A percentile compares a stretch with the other conserved stretches of the same genome.
Conservation (phyloP, 2,888 invertebrate genomes). For the Prostheceraeus crozeri region DNA sequence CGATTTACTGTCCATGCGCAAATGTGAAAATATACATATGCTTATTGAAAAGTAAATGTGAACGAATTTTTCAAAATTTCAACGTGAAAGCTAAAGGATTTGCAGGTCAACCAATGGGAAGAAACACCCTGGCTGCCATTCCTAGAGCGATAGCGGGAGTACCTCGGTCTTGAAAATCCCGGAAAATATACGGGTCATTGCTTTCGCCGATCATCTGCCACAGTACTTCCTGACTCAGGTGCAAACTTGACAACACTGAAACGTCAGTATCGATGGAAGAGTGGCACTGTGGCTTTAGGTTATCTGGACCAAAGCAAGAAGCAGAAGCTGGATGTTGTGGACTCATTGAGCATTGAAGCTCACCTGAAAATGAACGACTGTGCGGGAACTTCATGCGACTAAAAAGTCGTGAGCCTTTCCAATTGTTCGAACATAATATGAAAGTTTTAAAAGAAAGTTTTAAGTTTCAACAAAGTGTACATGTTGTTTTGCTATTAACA, state of each 20-base stretch:
- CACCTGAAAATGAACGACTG: too few species aligned
- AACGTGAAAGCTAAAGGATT: slow-evolving; percentile 2
- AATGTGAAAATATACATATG: too few species aligned
- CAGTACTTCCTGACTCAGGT: slow-evolving; percentile 11
- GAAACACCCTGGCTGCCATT: slow-evolving; percentile 1
- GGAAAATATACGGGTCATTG: not conserved
- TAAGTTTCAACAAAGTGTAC: too few species aligned
- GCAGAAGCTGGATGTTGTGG: slow-evolving; percentile 4
- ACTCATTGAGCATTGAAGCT: too few species aligned
- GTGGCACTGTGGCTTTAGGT: not conserved
- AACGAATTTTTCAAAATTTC: slow-evolving; percentile 14
- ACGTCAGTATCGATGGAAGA: slow-evolving; percentile 16
- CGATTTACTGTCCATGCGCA: slow-evolving; percentile 13
- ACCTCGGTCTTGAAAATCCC: not conserved
- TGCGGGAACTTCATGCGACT: too few species aligned
- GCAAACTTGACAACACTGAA: not conserved
- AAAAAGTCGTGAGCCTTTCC: too few species aligned
- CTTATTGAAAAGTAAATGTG: too few species aligned
- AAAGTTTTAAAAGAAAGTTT: too few species aligned
- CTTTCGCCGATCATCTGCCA: slow-evolving; percentile 10
- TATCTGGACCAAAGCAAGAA: slow-evolving; percentile 9
- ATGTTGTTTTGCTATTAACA: too few species aligned
- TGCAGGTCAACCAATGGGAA: slow-evolving; percentile 1
- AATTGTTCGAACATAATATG: too few species aligned
- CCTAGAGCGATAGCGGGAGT: not conserved